A percentile compares a stretch with the other conserved stretches of the same genome.
Evolutionary conservation across 2,888 invertebrate genomes (phyloP).

Genomic region (Plebejus anna): DNA sequence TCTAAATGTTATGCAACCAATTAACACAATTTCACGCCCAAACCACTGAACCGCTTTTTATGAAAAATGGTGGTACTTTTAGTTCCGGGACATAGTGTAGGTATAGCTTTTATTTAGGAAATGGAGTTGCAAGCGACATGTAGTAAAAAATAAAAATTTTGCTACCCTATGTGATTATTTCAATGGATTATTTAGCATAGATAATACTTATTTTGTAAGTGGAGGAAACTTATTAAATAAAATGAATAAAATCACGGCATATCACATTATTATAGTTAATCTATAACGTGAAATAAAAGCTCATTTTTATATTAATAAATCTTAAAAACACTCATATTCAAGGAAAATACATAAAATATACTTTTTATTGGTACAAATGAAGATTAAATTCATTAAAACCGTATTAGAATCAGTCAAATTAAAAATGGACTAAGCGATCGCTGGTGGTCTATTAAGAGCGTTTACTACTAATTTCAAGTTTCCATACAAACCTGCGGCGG

Average conservation of each 20-base stretch:
- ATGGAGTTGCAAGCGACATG: too few species aligned
- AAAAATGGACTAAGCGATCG: not conserved
- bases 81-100: too few species aligned
- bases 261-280: not conserved
- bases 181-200: not conserved
- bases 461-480: too few species aligned
- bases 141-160: not conserved
- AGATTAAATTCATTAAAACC: not conserved
- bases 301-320: conserved; percentile 5
- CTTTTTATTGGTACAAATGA: conserved; percentile 6
- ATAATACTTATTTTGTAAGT: not conserved
- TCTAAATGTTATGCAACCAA: too few species aligned
- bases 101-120: too few species aligned
- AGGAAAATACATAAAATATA: conserved; percentile 1
- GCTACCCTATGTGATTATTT: not conserved
- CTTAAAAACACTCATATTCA: not conserved
- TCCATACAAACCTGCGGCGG: too few species aligned
- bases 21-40: too few species aligned
- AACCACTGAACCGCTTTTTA: too few species aligned
- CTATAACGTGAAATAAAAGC: not conserved
- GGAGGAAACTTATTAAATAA: not conserved
- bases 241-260: not conserved
- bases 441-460: not conserved
- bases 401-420: conserved; percentile 15
- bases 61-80: too few species aligned